Percentiles rank a stretch among this genome's conserved stretches.
These are phyloP conservation scores for Alcis repandata DNA, from an alignment of 2,888 invertebrate species.

Conservation along the genomic window DNA sequence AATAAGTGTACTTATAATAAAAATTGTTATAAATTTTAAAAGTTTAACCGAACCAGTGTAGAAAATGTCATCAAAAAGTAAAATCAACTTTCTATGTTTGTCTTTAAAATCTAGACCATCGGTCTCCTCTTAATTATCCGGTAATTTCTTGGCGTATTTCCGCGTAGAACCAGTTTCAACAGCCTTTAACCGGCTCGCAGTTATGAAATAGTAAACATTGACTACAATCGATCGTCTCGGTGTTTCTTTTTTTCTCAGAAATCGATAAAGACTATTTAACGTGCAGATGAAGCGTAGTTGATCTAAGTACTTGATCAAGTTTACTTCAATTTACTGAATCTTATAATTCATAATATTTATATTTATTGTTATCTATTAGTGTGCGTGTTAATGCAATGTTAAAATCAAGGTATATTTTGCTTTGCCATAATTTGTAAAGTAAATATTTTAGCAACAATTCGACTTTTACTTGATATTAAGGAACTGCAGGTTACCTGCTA, in stretches of 20 bases:
- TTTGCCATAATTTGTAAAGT: not conserved
- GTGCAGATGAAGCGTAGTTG: slow-evolving; percentile 3
- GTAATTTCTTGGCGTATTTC: slow-evolving; percentile 18
- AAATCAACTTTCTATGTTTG: slow-evolving; percentile 1
- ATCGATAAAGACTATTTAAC: slow-evolving; percentile 23
- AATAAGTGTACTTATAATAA: not conserved
- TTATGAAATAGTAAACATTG: slow-evolving; percentile 33
- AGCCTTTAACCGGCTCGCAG: slow-evolving; percentile 13
- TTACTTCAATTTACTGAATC: not conserved
- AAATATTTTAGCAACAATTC: not conserved
- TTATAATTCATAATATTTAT: not conserved
- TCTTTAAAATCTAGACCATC: slow-evolving; percentile 19
- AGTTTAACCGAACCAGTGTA: not conserved
- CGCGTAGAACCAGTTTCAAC: slow-evolving; percentile 24
- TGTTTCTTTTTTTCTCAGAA: slow-evolving; percentile 23
- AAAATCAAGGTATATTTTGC: not conserved
- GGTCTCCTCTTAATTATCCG: slow-evolving; percentile 2
- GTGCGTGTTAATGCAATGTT: not conserved
- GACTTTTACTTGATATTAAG: not conserved
- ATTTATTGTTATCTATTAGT: not conserved
- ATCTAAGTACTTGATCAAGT: not conserved
- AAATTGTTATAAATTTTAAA: not conserved
- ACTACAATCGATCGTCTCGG: slow-evolving; percentile 25
- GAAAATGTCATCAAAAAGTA: not conserved
- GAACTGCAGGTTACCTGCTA: not conserved